phyloP scores from a whole-genome alignment of 2,888 invertebrate species.

The Eupithecia exiguata region DNA sequence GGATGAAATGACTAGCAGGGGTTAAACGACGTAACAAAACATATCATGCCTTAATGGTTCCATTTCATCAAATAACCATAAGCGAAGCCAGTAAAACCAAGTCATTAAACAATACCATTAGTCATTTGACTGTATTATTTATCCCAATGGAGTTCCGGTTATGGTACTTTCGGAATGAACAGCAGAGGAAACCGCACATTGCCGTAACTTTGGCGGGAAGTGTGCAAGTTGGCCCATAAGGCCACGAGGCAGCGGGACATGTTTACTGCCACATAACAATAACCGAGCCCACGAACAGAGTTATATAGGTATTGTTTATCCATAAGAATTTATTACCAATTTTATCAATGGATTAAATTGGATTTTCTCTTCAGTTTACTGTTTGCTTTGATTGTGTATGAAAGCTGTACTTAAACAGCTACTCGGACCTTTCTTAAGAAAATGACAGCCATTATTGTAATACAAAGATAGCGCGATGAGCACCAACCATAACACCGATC shows the following conservation, averaged over 20 bases:
- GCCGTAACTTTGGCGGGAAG: slow-evolving; percentile 36
- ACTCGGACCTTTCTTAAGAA: background rate
- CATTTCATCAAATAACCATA: background rate
- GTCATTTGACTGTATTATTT: slow-evolving; percentile 17
- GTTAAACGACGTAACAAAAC: background rate
- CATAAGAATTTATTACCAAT: slow-evolving; percentile 30
- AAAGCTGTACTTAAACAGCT: background rate
- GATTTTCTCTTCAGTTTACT: background rate
- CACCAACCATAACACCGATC: background rate
- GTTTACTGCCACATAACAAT: slow-evolving; percentile 44
- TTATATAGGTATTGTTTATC: no score
- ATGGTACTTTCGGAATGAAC: slow-evolving; percentile 30
- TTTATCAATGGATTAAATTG: slow-evolving; percentile 8
- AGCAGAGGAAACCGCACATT: slow-evolving; percentile 30
- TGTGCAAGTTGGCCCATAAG: slow-evolving; percentile 43
- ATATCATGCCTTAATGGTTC: background rate
- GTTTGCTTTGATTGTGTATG: background rate
- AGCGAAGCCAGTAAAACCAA: background rate
- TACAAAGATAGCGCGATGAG: background rate
- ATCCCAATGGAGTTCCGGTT: slow-evolving; percentile 20
- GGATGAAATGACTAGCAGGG: background rate
- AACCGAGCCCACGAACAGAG: slow-evolving; percentile 34
- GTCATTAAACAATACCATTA: slow-evolving; percentile 6
- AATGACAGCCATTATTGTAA: background rate
- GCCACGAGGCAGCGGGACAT: slow-evolving; percentile 32